Evolutionary conservation across 2,113 vertebrate species (phyloP).

Genomic region (Pyrgilauda ruficollis): DNA sequence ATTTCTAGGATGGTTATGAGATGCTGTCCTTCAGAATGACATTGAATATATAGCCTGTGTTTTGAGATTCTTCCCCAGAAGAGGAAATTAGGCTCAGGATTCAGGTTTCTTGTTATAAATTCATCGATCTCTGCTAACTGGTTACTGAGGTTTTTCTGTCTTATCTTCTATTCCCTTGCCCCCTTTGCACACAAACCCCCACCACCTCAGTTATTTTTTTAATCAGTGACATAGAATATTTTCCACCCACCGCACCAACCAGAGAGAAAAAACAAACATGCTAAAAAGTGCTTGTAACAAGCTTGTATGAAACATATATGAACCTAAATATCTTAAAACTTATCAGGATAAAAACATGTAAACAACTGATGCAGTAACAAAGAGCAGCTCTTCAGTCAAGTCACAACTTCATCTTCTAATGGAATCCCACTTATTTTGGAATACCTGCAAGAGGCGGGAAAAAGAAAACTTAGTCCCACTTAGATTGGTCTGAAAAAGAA

Average conservation of each 20-base stretch:
- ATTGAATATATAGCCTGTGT: not conserved
- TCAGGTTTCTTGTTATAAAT: not conserved
- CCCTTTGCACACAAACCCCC: not conserved
- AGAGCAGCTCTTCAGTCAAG: not conserved
- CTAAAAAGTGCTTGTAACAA: not conserved
- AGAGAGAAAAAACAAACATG: not conserved
- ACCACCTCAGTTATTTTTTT: not conserved
- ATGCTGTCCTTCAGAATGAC: conserved; percentile 13
- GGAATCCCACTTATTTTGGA: not conserved
- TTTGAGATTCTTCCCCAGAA: not conserved
- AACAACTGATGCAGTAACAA: not conserved
- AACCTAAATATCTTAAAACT: not conserved
- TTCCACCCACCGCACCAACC: not conserved
- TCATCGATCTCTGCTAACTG: not conserved
- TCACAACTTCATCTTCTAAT: accelerated
- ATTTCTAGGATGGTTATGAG: not conserved
- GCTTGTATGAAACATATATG: not conserved
- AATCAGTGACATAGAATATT: not conserved
- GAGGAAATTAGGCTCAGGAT: not conserved
- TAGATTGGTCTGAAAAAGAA: not conserved
- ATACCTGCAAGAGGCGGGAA: too few species aligned
- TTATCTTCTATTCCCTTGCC: not conserved
- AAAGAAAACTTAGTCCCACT: not conserved
- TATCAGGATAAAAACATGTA: not conserved
- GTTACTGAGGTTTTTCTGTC: not conserved